A percentile compares a stretch with the other conserved stretches of the same genome.
Conservation (phyloP, 2,888 invertebrate species). For the Dynastes hyllus region DNA sequence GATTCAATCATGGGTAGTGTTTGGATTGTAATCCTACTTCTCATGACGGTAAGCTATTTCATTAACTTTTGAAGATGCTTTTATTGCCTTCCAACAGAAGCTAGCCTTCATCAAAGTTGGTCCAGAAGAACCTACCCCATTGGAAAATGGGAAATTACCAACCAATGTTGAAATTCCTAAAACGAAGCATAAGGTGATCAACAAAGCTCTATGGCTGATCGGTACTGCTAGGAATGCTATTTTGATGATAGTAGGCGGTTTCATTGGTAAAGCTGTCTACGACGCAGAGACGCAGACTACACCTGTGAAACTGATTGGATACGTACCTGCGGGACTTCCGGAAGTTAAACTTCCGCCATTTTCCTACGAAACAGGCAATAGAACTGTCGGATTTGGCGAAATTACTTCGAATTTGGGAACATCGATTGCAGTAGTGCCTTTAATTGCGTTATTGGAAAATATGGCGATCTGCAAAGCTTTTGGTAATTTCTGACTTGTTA, state of each 20-base stretch:
- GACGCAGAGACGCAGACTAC: conserved; percentile 69
- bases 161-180: conserved; percentile 51
- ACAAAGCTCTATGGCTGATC: conserved; percentile 82
- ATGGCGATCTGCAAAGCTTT: conserved; percentile 96
- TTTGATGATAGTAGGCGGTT: conserved; percentile 83
- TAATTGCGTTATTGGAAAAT: conserved; percentile 91
- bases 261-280: conserved; percentile 80
- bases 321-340: conserved; percentile 86
- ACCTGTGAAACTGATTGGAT: conserved; percentile 82
- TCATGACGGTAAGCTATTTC: conserved; percentile 80
- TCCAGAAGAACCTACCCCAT: conserved; percentile 26
- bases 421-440: conserved; percentile 88
- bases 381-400: conserved; percentile 77
- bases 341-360: conserved; percentile 79
- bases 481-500: conserved; percentile 73
- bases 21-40: conserved; percentile 83
- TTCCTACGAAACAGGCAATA: conserved; percentile 76
- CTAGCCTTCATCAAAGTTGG: conserved; percentile 48
- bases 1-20: conserved; percentile 84
- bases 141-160: conserved; percentile 37
- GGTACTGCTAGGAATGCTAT: conserved; percentile 90
- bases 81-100: conserved; percentile 16
- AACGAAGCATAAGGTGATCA: conserved; percentile 69
- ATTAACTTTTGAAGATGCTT: conserved; percentile 1
- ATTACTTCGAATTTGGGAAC: conserved; percentile 88